Evolutionary conservation across 2,113 vertebrate genomes (phyloP), one percentile per base, ranked within the genome.

Genomic region (Nyctereutes procyonoides): DNA sequence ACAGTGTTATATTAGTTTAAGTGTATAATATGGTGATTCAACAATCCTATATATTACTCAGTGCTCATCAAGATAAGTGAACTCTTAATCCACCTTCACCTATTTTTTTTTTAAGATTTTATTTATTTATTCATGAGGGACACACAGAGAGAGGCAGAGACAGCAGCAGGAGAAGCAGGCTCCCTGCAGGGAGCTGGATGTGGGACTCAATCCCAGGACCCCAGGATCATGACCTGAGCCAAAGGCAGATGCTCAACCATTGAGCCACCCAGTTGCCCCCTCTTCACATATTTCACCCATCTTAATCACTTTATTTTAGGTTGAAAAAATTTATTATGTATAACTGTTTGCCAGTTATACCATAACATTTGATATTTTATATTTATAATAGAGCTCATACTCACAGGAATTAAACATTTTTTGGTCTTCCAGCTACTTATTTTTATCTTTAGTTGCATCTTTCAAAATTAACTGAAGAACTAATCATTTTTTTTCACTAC

Each of bases 321-420:
- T 65, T 74, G 8, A 88, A 95, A 97, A 93, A 51, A 43, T 43
- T 71, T 65, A 93, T 74, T 80, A 95, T 73, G 5, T 95, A 60
- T 77, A 79, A 87, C 9, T 86, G 9, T 80, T 90, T 97, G 5
- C 20, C 91, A 28, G 26, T 89, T 74, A 92, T 95, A 65, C 8
- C 55, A 35, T 87, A 28, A 90, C 22, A 87, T 67, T 92, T 95
- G 55, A 53, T 80, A 73, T 82, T 84, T 89, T 82, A 87, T 86
- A 93, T 80, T 94, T 92, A 87, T 56, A 81, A 8, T 26, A 81
- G 38, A 88, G n/a, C 56, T 74, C 38, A 87, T 71, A 90, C 5
- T 96, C 43, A 90, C 1, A 53, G 38, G 76, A 48, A 12, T 43
- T 92, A 92, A 92, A 88, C 2, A 56, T 58, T 90, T 95, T 74